Conservation (phyloP, 37 sponge, comb jelly and placozoan species). For the Oopsacas minuta region DNA sequence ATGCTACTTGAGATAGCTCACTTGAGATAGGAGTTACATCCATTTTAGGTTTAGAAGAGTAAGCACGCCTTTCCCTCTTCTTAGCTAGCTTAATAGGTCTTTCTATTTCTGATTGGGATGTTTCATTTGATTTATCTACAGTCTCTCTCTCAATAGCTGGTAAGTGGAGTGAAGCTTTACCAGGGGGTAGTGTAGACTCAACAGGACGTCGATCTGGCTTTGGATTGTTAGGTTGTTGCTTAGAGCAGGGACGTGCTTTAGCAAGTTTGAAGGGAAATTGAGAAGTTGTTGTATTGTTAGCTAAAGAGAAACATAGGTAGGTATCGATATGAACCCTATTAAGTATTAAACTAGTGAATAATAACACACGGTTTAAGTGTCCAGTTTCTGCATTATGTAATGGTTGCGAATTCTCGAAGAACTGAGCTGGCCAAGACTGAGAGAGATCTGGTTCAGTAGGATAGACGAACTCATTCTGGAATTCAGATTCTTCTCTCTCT, state of each 20-base stretch:
- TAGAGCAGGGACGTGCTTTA: constrained; percentile 3
- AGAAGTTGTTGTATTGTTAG: neutral
- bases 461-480: neutral
- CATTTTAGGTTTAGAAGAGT: neutral
- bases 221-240: neutral
- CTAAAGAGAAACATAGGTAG: too few species aligned
- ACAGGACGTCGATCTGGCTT: neutral
- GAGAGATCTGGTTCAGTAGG: neutral
- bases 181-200: neutral
- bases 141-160: neutral
- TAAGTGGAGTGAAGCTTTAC: neutral
- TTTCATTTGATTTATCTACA: neutral
- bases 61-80: neutral
- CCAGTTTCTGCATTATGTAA: neutral
- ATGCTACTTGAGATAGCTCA: neutral
- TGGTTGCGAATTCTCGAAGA: neutral
- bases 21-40: neutral
- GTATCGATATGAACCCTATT: too few species aligned
- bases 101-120: neutral
- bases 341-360: too few species aligned
- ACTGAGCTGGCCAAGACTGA: constrained; percentile 4
- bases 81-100: neutral
- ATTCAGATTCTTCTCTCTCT: neutral
- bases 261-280: constrained; percentile 11
- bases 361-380: neutral